phyloP scores from a whole-genome alignment of 2,888 invertebrate genomes.

The Acanthoscelides obtectus region DNA sequence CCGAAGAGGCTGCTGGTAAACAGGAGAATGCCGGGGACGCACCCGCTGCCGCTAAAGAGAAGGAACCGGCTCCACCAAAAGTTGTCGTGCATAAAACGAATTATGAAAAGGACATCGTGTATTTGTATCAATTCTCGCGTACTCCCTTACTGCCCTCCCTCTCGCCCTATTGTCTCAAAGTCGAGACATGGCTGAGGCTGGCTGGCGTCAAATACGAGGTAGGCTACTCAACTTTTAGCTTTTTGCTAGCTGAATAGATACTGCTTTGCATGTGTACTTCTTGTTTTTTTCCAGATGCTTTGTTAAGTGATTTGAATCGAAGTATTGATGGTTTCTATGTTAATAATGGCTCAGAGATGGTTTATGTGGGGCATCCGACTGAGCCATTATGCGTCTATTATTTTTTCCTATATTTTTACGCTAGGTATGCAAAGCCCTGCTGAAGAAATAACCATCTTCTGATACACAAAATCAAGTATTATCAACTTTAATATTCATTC shows the following conservation, averaged over 20 bases:
- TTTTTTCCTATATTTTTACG: background rate
- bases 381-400: background rate
- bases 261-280: background rate
- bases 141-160: constrained; percentile 85
- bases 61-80: constrained; percentile 67
- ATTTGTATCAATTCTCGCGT: constrained; percentile 90
- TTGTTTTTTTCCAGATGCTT: background rate
- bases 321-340: background rate
- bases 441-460: too few species aligned
- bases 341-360: background rate
- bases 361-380: background rate
- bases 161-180: constrained; percentile 91
- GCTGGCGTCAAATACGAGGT: constrained; percentile 93
- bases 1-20: constrained; percentile 45
- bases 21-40: constrained; percentile 49
- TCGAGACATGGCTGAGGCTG: constrained; percentile 92
- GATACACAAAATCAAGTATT: too few species aligned
- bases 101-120: constrained; percentile 88
- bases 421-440: background rate
- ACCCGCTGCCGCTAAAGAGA: constrained; percentile 51
- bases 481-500: too few species aligned
- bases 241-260: background rate
- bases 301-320: background rate
- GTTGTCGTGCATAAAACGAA: constrained; percentile 80
- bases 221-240: constrained; percentile 41